A percentile compares a stretch with the other conserved stretches of the same genome.
Conservation (phyloP, 2,888 invertebrate species). For the Thyatira batis region DNA sequence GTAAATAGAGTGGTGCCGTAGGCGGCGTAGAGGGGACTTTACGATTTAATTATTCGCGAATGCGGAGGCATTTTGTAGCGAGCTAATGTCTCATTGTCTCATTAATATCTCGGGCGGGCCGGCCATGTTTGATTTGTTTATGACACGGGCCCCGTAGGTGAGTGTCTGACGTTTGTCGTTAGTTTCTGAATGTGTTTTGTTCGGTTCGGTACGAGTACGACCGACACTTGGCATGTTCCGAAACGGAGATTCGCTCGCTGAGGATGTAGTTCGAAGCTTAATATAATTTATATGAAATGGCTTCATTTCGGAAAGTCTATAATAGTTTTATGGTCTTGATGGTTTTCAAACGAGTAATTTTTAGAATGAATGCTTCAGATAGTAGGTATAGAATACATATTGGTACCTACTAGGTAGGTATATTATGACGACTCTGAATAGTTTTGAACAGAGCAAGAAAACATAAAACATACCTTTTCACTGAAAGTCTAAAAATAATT, state of each 20-base stretch:
- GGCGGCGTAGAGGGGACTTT: conserved; percentile 81
- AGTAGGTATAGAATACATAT: too few relatives aligned
- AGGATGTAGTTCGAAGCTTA: conserved; percentile 10
- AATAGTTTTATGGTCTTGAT: too few relatives aligned
- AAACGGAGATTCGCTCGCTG: conserved; percentile 31
- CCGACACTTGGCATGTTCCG: conserved; percentile 24
- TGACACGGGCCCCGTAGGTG: conserved; percentile 70
- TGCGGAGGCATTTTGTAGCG: conserved; percentile 82
- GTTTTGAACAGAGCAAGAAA: too few relatives aligned
- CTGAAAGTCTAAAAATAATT: too few relatives aligned
- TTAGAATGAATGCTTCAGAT: too few relatives aligned
- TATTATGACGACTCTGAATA: too few relatives aligned
- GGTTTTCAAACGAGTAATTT: too few relatives aligned
- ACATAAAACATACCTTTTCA: too few relatives aligned
- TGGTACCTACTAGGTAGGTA: too few relatives aligned
- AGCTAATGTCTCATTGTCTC: conserved; percentile 82
- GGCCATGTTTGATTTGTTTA: conserved; percentile 82
- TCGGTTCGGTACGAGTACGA: too few relatives aligned
- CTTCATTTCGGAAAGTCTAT: background rate
- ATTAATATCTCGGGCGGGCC: conserved; percentile 79
- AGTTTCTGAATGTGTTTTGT: conserved; percentile 3
- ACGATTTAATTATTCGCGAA: conserved; percentile 83
- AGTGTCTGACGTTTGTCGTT: conserved; percentile 22
- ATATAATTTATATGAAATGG: background rate
- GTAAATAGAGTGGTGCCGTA: conserved; percentile 79